Base-by-base conservation (phyloP, 2,888 invertebrate species). In the Mesorhabditis spiculigera region DNA sequence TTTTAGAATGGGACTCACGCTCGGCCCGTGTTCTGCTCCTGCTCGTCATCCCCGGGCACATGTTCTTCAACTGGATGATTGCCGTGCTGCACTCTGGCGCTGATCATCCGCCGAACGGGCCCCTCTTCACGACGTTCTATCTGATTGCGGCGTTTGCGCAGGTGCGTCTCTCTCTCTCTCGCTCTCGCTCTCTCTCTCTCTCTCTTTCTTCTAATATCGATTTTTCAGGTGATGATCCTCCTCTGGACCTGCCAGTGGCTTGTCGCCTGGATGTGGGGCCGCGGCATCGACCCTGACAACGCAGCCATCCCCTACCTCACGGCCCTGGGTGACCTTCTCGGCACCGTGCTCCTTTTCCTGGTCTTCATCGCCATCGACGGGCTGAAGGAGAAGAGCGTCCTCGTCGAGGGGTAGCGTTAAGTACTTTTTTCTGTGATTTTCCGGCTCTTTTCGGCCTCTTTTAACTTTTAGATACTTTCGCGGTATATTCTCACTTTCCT, bases 41-140 rank as follows among this genome's bases (percentile, higher is more conserved):
- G 78, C 91, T 94, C 91, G 93, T 93, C 4, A 90, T 94, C 79
- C 94, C 94, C 45, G 94, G 94, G 3, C 94, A 95, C 86, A 89
- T 94, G 74, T 91, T 93, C 85, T 94, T 94, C 87, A 91, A 92
- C 80, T 93, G 92, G 84, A 91, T 92, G n/a, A 94, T 94, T 80
- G 91, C 91, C 85, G 88, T 93, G 75, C 90, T 83, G 41, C 78
- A 84, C 45, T 69, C 92, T 87, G 92, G 92, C 61, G 93, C 93
- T 5, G 70, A 69, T 43, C 66, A 67, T 13, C 93, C 93, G 63
- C 91, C 92, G 16, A 90, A 93, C 77, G 93, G 93, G 4, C 90
- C 91, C 50, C 90, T 91, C 77, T 94, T 94, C 87, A 91, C 93
- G 81, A 86, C 90, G 63, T 89, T 92, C 78, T 94, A 95, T 86